Evolutionary conservation across 2,113 vertebrate genomes (phyloP), one percentile per base, ranked within the genome.

Genomic region (Carassius carassius): DNA sequence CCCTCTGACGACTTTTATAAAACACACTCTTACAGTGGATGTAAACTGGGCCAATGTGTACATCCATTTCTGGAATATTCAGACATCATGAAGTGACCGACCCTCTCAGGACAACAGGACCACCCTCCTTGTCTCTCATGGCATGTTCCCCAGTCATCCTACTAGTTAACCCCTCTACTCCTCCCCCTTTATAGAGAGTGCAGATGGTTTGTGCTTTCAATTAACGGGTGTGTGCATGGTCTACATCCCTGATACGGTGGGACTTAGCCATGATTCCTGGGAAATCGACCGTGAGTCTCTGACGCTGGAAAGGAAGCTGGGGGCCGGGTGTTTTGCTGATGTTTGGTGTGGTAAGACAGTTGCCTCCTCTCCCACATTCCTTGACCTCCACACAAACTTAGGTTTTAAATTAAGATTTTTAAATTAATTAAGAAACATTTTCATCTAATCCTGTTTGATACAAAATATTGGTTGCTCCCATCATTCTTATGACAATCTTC

Each of bases 291-390:
- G 97, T 90, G 92, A 93, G 85, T 91, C 96, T 82, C 95, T 99
- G 91, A 92, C 87, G 93, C 93, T 98, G 96, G 94, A 98, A 87
- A 92, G 96, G 94, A 99, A 98, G 95, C 96, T 99, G 92, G 98
- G 97, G 91, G 97, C 97, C 87, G 98, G 98, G 93, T 99, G 98
- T 96, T 99, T 99, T 94, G 97, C 97, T 94, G 97, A 99, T 92
- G 98, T 99, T 90, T 99, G 97, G 95, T 96, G 93, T 95, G 98
- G 98, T 99, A 99, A 99, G 97, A 54, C 41, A 70, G 67, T 70
- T 41, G 41, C 41, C 41, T 41, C 8, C 41, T 41, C 41, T 77
- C 70, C 29, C 58, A 37, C 60, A 25, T 32, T 56, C 29, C 37
- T 63, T 63, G n/a, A 25, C 32, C 21, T 62, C 19, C 21, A 32